phyloP scores from a whole-genome alignment of 2,888 invertebrate species.

The Sesia apiformis region DNA sequence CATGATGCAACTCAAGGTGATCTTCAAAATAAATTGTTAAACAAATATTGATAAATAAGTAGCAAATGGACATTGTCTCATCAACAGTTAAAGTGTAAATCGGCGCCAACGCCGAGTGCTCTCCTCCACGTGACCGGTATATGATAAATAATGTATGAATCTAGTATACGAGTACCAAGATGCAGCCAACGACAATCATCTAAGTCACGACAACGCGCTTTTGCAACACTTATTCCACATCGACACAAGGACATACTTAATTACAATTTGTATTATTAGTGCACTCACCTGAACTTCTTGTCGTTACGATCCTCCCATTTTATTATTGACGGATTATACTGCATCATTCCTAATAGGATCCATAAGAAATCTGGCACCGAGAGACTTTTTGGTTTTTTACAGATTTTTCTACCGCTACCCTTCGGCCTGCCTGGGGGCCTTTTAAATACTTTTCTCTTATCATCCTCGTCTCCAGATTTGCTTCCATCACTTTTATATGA shows the following conservation, averaged over 20 bases:
- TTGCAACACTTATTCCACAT: slow-evolving; percentile 11
- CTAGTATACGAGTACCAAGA: slow-evolving; percentile 17
- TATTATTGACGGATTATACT: slow-evolving; percentile 86
- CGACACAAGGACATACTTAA: slow-evolving; percentile 5
- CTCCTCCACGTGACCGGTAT: slow-evolving; percentile 43
- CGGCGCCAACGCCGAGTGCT: slow-evolving; percentile 30
- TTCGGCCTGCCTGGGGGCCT: slow-evolving; percentile 73
- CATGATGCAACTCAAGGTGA: not conserved
- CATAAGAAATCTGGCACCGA: slow-evolving; percentile 90
- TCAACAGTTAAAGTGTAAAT: slow-evolving; percentile 16
- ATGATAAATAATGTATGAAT: slow-evolving; percentile 49
- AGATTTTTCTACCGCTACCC: slow-evolving; percentile 59
- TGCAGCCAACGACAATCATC: slow-evolving; percentile 22
- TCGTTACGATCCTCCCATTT: slow-evolving; percentile 90
- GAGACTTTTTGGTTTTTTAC: slow-evolving; percentile 62
- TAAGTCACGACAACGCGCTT: slow-evolving; percentile 35
- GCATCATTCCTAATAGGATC: slow-evolving; percentile 83
- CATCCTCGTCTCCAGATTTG: slow-evolving; percentile 64
- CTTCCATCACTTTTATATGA: slow-evolving; percentile 59
- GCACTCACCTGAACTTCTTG: slow-evolving; percentile 83
- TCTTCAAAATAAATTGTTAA: not conserved
- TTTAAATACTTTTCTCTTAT: slow-evolving; percentile 58
- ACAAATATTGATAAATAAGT: not conserved
- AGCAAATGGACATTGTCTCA: not conserved
- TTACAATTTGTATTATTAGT: not conserved